These are phyloP conservation scores for Anolis carolinensis DNA, from an alignment of 2,113 vertebrate species.

Conservation along the genomic window DNA sequence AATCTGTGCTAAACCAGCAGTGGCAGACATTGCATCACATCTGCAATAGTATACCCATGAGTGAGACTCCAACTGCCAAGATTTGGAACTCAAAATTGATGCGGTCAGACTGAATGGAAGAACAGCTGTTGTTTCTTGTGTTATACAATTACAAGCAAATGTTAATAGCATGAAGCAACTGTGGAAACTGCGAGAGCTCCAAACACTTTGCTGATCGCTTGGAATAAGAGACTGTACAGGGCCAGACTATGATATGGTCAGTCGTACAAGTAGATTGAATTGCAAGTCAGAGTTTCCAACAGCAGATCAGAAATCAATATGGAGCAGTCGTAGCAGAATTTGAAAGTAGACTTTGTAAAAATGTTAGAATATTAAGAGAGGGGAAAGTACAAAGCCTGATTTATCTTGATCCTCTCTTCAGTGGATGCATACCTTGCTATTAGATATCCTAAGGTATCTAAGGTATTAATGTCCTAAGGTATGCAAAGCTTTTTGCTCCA, in stretches of 20 bases:
- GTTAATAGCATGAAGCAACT: constrained; percentile 30
- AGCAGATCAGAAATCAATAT: constrained; percentile 38
- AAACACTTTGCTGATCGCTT: constrained; percentile 9
- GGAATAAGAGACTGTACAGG: constrained; percentile 23
- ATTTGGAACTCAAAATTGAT: constrained; percentile 8
- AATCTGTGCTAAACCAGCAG: constrained; percentile 32
- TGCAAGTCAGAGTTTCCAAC: constrained; percentile 27
- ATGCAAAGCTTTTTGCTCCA: too few species aligned
- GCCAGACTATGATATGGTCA: neutral
- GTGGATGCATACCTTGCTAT: neutral
- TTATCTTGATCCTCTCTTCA: neutral
- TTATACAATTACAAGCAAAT: constrained; percentile 15
- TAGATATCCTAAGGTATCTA: too few species aligned
- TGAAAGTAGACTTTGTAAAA: constrained; percentile 1
- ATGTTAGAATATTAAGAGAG: neutral
- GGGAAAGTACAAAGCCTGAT: neutral
- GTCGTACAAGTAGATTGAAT: constrained; percentile 1
- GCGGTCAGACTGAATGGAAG: neutral
- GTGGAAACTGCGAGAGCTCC: constrained; percentile 11
- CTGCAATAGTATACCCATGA: constrained; percentile 6
- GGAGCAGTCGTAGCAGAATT: constrained; percentile 24
- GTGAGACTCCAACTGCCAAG: neutral
- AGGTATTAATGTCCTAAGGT: too few species aligned
- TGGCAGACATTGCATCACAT: neutral
- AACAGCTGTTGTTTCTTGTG: neutral